Conservation (phyloP, 2,113 vertebrate species). For the Opisthocomus hoazin region DNA sequence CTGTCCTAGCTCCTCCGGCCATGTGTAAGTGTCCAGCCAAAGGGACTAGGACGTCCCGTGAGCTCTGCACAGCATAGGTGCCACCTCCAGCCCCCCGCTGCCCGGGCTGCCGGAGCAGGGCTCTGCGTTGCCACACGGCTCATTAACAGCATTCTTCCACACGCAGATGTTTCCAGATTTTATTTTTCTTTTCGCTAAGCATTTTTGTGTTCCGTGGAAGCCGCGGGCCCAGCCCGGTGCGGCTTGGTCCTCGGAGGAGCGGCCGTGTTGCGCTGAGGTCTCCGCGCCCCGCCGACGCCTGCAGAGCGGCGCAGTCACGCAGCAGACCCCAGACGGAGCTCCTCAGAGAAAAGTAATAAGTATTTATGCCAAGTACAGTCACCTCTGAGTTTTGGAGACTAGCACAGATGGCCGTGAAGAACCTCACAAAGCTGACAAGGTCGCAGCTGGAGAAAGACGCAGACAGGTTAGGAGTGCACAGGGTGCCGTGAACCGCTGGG, state of each 20-base stretch:
- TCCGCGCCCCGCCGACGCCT: background rate
- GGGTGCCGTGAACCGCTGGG: slow-evolving; percentile 3
- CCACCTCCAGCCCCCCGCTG: background rate
- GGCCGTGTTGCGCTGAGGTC: background rate
- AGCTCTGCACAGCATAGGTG: slow-evolving; percentile 27
- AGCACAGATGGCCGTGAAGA: slow-evolving; percentile 58
- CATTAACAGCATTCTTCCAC: slow-evolving; percentile 5
- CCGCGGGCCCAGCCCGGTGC: background rate
- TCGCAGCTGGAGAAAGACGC: slow-evolving; percentile 30
- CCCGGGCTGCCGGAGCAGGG: slow-evolving; percentile 30
- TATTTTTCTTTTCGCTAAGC: background rate
- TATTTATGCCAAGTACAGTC: background rate
- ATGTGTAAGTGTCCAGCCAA: background rate
- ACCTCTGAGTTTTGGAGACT: slow-evolving; percentile 28
- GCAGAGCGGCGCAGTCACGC: background rate
- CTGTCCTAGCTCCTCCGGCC: slow-evolving; percentile 43
- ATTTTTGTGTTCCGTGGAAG: slow-evolving; percentile 3
- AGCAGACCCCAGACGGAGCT: slow-evolving; percentile 23
- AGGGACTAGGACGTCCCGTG: slow-evolving; percentile 10
- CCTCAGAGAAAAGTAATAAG: slow-evolving; percentile 3
- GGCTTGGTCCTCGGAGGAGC: background rate
- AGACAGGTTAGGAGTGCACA: slow-evolving; percentile 39
- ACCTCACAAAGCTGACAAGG: slow-evolving; percentile 6
- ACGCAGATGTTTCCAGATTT: background rate
- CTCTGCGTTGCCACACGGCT: slow-evolving; percentile 23